These are phyloP conservation scores for Cantharis flavilabris DNA, from an alignment of 2,888 invertebrate genomes.

Conservation along the genomic window DNA sequence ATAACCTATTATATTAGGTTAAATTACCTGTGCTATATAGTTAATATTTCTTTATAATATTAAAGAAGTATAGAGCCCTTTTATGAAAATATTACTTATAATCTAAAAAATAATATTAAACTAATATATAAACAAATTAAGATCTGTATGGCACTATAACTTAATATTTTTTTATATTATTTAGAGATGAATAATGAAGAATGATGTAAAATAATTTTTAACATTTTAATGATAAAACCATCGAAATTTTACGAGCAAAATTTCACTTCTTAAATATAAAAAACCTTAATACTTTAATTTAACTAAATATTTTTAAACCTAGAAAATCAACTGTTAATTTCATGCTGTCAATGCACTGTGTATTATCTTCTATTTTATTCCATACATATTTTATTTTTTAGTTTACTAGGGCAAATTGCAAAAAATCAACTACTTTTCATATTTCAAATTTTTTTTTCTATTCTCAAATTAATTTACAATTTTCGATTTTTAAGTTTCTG, in stretches of 20 bases:
- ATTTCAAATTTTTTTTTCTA: too few species aligned
- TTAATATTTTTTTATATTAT: not conserved
- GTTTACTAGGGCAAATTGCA: not conserved
- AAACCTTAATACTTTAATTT: not conserved
- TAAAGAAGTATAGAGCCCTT: not conserved
- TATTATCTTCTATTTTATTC: not conserved
- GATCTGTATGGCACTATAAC: constrained; percentile 1
- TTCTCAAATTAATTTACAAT: too few species aligned
- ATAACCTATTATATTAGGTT: too few species aligned
- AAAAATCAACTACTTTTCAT: too few species aligned
- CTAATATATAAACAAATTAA: not conserved
- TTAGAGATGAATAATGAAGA: not conserved
- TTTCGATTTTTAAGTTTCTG: too few species aligned
- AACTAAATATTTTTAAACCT: not conserved
- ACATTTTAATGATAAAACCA: not conserved
- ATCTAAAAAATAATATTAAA: not conserved
- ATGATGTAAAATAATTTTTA: not conserved
- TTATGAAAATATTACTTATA: not conserved
- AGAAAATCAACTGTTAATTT: not conserved
- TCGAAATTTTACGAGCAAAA: not conserved
- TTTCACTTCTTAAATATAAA: not conserved
- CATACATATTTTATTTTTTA: not conserved
- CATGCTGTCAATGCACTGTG: constrained; percentile 1
- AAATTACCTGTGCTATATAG: too few species aligned
- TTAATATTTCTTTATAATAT: too few species aligned